phyloP scores from a whole-genome alignment of 2,113 vertebrate species.

The Toxostoma redivivum region DNA sequence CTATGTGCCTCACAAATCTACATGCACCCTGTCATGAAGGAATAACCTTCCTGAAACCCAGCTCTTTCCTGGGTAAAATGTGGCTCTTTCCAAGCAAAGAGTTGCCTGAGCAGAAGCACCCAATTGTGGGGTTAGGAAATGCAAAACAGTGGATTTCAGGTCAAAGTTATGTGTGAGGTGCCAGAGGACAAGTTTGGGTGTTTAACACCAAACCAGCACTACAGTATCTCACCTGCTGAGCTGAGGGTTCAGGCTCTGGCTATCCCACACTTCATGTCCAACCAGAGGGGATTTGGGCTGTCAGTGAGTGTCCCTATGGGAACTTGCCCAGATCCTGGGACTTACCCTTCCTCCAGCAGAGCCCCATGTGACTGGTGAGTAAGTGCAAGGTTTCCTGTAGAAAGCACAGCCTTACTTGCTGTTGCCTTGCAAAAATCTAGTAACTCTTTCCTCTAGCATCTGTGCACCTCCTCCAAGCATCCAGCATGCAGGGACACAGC shows the following conservation, averaged over 20 bases:
- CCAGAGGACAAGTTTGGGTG: background rate
- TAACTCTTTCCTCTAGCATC: background rate
- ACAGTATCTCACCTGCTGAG: background rate
- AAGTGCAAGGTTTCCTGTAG: slow-evolving; percentile 44
- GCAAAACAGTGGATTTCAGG: rapidly evolving
- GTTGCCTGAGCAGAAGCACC: background rate
- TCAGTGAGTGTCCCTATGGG: background rate
- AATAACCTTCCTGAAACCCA: background rate
- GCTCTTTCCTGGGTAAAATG: background rate
- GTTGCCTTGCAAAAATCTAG: background rate
- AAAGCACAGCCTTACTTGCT: background rate
- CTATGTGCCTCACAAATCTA: rapidly evolving
- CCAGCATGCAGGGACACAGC: background rate
- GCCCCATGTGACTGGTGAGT: slow-evolving; percentile 47
- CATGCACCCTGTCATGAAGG: rapidly evolving
- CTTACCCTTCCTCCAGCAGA: slow-evolving; percentile 29
- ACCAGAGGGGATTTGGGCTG: background rate
- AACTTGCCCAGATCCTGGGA: background rate
- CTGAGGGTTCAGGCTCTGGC: background rate
- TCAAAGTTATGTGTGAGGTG: rapidly evolving
- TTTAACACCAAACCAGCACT: background rate
- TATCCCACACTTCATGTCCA: rapidly evolving
- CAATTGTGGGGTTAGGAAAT: background rate
- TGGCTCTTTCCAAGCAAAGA: background rate
- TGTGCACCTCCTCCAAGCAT: background rate